Evolutionary conservation across 2,888 invertebrate species (phyloP).

Genomic region (Leucophenga maculata): DNA sequence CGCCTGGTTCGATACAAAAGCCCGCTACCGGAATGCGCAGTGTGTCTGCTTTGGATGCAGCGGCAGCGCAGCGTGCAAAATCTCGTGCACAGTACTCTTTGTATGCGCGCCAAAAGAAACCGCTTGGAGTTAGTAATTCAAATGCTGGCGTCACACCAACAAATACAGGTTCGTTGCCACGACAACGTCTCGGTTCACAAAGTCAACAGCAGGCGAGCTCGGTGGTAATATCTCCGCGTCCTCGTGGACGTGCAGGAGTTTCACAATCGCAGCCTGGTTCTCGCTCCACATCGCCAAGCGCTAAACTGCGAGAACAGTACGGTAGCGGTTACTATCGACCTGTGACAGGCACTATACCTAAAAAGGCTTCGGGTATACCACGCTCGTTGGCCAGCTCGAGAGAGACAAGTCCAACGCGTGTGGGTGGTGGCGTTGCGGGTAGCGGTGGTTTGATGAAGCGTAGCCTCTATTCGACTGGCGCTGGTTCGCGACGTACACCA

Average conservation of each 20-base stretch:
- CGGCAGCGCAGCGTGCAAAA: conserved; percentile 90
- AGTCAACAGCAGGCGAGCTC: conserved; percentile 70
- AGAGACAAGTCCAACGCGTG: conserved; percentile 79
- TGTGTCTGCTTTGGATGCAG: conserved; percentile 93
- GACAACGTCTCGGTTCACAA: conserved; percentile 51
- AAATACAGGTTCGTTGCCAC: conserved; percentile 61
- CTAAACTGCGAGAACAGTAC: conserved; percentile 82
- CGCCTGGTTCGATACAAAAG: conserved; percentile 60
- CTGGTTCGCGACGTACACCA: conserved; percentile 67
- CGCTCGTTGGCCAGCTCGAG: conserved; percentile 80
- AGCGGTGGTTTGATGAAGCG: conserved; percentile 70
- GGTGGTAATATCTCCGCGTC: conserved; percentile 50
- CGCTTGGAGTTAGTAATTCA: conserved; percentile 39
- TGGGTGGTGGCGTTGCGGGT: conserved; percentile 65
- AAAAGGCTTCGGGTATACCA: conserved; percentile 81
- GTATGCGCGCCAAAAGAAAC: conserved; percentile 80
- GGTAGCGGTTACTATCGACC: conserved; percentile 63
- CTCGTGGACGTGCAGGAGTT: conserved; percentile 81
- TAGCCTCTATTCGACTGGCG: conserved; percentile 64
- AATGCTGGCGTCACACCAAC: conserved; percentile 34
- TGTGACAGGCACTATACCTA: conserved; percentile 75
- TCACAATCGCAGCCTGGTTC: conserved; percentile 97
- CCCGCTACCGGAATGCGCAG: conserved; percentile 79
- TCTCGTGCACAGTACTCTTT: conserved; percentile 87
- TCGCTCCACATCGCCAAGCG: conserved; percentile 93